Conservation (phyloP, 2,888 invertebrate genomes). For the Byasa hedistus region DNA sequence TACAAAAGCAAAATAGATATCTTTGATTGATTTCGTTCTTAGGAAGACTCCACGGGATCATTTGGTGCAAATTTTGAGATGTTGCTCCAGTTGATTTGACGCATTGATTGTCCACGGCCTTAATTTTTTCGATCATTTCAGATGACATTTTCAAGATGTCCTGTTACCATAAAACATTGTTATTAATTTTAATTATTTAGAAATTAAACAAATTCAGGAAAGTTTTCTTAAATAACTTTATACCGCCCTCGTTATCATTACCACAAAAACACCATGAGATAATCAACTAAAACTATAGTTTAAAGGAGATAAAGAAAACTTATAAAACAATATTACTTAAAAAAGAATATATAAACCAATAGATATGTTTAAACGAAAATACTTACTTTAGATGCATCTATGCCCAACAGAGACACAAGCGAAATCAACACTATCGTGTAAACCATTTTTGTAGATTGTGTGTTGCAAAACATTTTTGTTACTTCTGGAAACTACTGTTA, state of each 20-base stretch:
- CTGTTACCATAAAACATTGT: not conserved
- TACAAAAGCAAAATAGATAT: not conserved
- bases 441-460: not conserved
- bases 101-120: not conserved
- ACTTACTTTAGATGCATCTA: conserved; percentile 13
- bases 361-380: too few species aligned
- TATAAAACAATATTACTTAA: too few species aligned
- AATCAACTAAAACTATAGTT: too few species aligned
- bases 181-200: too few species aligned
- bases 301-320: too few species aligned
- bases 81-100: conserved; percentile 1
- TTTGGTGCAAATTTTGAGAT: not conserved
- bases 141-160: not conserved
- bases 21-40: conserved; percentile 1
- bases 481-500: not conserved
- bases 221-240: too few species aligned
- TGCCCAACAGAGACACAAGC: conserved; percentile 1
- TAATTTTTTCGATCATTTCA: not conserved
- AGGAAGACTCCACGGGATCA: conserved; percentile 4
- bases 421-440: conserved; percentile 1
- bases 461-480: not conserved
- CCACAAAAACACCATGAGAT: too few species aligned
- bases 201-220: too few species aligned
- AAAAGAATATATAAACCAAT: too few species aligned
- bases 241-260: too few species aligned